Conservation (phyloP, 2,797 vertebrate species). For the Knipowitschia caucasica region DNA sequence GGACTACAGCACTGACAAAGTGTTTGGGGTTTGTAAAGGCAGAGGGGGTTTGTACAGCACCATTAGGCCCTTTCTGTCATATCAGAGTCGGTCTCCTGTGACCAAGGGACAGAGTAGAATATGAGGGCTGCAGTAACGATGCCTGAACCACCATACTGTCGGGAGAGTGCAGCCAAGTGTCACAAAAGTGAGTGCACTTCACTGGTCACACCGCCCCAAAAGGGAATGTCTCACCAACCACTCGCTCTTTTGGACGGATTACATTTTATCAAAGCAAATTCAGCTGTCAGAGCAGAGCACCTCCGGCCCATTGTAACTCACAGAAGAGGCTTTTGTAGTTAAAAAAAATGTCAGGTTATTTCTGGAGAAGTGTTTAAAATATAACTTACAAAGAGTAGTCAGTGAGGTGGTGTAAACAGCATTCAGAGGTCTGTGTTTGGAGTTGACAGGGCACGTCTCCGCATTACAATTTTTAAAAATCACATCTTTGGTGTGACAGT, state of each 20-base stretch:
- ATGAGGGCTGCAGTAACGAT: neutral
- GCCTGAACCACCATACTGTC: constrained; percentile 6
- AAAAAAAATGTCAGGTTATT: constrained; percentile 4
- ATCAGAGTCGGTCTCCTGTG: constrained; percentile 4
- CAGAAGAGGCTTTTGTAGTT: neutral
- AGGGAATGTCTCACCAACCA: constrained; percentile 35
- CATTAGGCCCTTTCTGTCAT: constrained; percentile 18
- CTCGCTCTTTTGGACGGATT: constrained; percentile 24
- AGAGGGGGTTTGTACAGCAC: neutral
- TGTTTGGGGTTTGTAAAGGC: too few species aligned
- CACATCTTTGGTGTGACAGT: constrained; percentile 14
- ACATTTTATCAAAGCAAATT: constrained; percentile 8
- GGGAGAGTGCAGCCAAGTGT: constrained; percentile 21
- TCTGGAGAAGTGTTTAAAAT: neutral
- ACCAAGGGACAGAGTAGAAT: constrained; percentile 3
- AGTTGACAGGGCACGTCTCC: constrained; percentile 21
- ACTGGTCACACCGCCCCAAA: constrained; percentile 25
- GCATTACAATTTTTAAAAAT: constrained; percentile 18
- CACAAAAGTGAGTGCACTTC: constrained; percentile 23
- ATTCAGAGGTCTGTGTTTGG: constrained; percentile 9
- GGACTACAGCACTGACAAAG: constrained; percentile 16
- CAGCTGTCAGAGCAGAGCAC: constrained; percentile 15
- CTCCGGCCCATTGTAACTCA: constrained; percentile 10
- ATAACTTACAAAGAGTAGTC: constrained; percentile 3
- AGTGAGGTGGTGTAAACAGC: constrained; percentile 8